Evolutionary conservation across 2,888 invertebrate genomes (phyloP).

Genomic region (Ectemnius lituratus): DNA sequence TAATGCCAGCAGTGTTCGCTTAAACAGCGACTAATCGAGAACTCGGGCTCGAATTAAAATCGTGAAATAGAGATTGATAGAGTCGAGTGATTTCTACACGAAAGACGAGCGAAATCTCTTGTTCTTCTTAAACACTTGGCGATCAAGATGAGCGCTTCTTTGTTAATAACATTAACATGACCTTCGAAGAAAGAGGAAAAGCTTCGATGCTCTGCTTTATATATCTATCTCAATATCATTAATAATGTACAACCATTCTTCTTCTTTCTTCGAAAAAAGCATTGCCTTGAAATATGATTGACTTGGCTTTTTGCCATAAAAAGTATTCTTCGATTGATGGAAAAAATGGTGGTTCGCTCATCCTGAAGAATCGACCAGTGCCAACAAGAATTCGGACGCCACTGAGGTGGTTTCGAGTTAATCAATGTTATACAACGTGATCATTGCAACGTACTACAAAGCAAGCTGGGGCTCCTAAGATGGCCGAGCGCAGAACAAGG

Average conservation of each 20-base stretch:
- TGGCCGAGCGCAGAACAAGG: conserved; percentile 68
- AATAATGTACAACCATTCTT: not conserved
- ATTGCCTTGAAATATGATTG: no score
- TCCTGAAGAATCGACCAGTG: conserved; percentile 47
- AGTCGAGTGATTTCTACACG: conserved; percentile 40
- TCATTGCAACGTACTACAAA: conserved; percentile 76
- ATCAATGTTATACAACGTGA: conserved; percentile 62
- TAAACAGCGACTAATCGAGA: conserved; percentile 28
- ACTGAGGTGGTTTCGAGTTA: conserved; percentile 43
- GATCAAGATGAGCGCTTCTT: conserved; percentile 49
- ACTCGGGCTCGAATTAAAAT: conserved; percentile 26
- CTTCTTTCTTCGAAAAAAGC: not conserved
- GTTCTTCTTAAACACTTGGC: conserved; percentile 28
- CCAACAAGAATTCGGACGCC: conserved; percentile 40
- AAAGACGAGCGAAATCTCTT: conserved; percentile 38
- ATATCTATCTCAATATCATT: not conserved
- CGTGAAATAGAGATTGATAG: conserved; percentile 37
- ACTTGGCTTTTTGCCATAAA: no score
- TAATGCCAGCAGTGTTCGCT: conserved; percentile 38
- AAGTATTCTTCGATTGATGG: no score
- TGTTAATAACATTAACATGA: conserved; percentile 2
- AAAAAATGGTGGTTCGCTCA: conserved; percentile 40
- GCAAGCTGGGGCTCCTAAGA: conserved; percentile 72
- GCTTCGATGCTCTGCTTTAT: not conserved
- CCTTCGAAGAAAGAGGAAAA: conserved; percentile 16